phyloP scores from a whole-genome alignment of 2,888 invertebrate species.

The Phrixothrix hirtus region DNA sequence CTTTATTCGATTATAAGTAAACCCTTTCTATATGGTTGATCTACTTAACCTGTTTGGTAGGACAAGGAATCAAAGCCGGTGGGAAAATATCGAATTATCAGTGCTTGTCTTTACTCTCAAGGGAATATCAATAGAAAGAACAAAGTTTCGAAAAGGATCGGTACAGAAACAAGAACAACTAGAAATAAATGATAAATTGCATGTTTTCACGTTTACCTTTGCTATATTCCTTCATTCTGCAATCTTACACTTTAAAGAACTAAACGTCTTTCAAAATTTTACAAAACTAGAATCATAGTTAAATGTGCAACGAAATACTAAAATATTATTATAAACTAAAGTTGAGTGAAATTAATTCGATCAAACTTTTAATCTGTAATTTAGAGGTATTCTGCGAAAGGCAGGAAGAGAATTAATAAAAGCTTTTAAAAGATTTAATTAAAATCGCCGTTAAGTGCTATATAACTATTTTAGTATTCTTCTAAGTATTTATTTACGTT shows the following conservation, averaged over 20 bases:
- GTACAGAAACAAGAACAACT: slow-evolving; percentile 23
- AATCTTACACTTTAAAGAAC: neutral
- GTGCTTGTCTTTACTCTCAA: slow-evolving; percentile 33
- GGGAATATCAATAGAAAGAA: slow-evolving; percentile 30
- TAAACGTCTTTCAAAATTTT: neutral
- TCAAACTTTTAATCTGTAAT: slow-evolving; percentile 12
- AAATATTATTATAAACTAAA: no score
- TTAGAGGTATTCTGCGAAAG: slow-evolving; percentile 9
- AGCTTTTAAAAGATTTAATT: slow-evolving; percentile 38
- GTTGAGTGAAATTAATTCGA: slow-evolving; percentile 17
- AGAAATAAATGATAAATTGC: slow-evolving; percentile 26
- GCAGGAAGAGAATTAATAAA: slow-evolving; percentile 18
- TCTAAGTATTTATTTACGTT: no score
- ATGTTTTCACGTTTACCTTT: slow-evolving; percentile 15
- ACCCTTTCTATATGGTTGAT: slow-evolving; percentile 37
- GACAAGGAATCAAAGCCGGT: slow-evolving; percentile 37
- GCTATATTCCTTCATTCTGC: slow-evolving; percentile 4
- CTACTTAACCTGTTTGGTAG: slow-evolving; percentile 39
- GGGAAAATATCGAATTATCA: slow-evolving; percentile 41
- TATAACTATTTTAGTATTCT: no score
- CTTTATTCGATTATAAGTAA: slow-evolving; percentile 36
- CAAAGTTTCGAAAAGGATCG: slow-evolving; percentile 28
- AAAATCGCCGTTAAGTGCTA: slow-evolving; percentile 35
- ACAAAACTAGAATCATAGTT: no score
- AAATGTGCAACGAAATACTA: no score